A percentile compares a stretch with the other conserved stretches of the same genome.
phyloP scores from a whole-genome alignment of 2,113 vertebrate species.

The Scalopus aquaticus region DNA sequence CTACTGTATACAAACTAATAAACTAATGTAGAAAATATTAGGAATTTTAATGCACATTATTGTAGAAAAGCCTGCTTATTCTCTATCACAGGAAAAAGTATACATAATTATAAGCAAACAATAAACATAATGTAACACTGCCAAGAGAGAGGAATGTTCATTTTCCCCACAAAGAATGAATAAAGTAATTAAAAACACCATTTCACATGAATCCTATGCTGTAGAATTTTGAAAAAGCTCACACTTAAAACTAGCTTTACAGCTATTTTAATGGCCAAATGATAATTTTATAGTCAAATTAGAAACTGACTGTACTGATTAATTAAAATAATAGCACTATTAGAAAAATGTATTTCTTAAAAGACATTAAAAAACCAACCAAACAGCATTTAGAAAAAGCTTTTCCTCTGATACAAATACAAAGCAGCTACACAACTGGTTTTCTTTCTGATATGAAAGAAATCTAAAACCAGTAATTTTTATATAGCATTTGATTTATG shows the following conservation, averaged over 20 bases:
- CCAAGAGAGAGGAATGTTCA: conserved; percentile 41
- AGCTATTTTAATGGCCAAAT: conserved; percentile 53
- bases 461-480: conserved; percentile 34
- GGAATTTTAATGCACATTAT: conserved; percentile 1
- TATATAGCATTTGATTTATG: neutral
- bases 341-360: conserved; percentile 49
- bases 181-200: conserved; percentile 67
- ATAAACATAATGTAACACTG: conserved; percentile 51
- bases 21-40: conserved; percentile 64
- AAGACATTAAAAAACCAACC: conserved; percentile 27
- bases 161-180: conserved; percentile 46
- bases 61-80: conserved; percentile 24
- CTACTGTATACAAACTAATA: too few species aligned
- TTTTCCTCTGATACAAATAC: neutral
- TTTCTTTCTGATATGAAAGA: conserved; percentile 15
- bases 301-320: conserved; percentile 65
- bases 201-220: conserved; percentile 5
- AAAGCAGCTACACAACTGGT: neutral
- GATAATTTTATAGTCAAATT: conserved; percentile 60
- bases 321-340: conserved; percentile 63
- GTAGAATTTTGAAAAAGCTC: conserved; percentile 37
- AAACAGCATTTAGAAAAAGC: conserved; percentile 31
- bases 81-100: conserved; percentile 26
- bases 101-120: conserved; percentile 50
- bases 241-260: conserved; percentile 56